Evolutionary conservation across 2,797 vertebrate genomes (phyloP).

Genomic region (Okamejei kenojei): DNA sequence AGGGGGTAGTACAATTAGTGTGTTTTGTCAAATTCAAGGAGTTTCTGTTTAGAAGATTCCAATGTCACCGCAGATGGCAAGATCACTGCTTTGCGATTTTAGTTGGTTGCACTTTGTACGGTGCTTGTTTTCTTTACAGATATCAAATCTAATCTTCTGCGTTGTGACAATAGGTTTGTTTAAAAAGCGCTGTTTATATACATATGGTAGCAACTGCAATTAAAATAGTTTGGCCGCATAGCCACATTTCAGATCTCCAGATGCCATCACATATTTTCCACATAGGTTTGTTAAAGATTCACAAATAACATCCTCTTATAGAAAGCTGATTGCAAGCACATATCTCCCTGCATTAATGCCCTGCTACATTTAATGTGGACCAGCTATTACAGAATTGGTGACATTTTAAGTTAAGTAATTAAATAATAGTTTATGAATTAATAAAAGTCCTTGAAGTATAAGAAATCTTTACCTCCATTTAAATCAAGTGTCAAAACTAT

Average conservation of each 20-base stretch:
- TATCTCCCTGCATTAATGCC: not conserved
- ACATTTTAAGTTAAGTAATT: not conserved
- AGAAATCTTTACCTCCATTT: not conserved
- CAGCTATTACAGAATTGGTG: not conserved
- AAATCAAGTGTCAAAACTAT: not conserved
- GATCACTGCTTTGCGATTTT: not conserved
- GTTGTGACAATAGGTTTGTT: not conserved
- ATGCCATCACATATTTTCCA: not conserved
- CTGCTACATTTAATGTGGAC: not conserved
- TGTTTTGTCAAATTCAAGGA: not conserved
- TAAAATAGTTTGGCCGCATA: not conserved
- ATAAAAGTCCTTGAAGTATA: not conserved
- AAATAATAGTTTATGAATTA: not conserved
- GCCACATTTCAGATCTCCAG: not conserved
- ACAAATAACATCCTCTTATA: not conserved
- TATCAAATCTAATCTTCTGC: not conserved
- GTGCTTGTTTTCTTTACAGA: not conserved
- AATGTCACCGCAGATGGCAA: not conserved
- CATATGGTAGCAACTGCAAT: not conserved
- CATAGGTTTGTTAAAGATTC: not conserved
- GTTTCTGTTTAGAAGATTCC: not conserved
- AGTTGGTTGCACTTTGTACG: not conserved
- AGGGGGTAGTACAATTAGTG: not conserved
- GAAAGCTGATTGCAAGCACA: not conserved
- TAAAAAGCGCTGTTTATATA: not conserved